Conservation (phyloP, 2,113 vertebrate genomes). For the Saccopteryx leptura region DNA sequence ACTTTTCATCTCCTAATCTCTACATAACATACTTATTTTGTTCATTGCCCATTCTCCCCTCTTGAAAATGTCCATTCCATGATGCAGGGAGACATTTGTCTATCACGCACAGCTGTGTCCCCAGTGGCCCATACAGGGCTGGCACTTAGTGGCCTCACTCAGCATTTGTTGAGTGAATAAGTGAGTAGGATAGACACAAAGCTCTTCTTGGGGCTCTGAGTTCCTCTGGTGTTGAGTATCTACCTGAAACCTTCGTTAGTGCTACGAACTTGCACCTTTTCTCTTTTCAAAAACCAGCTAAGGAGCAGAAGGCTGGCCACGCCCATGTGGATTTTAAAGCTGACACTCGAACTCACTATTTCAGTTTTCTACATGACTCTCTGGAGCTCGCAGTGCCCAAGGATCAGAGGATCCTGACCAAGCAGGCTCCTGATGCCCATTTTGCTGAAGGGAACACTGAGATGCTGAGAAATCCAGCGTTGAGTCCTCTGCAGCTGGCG, state of each 20-base stretch:
- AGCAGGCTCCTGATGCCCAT: background rate
- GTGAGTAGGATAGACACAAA: background rate
- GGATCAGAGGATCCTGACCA: background rate
- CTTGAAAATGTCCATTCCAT: background rate
- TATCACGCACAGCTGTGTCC: background rate
- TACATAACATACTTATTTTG: background rate
- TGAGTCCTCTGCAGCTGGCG: rapidly evolving
- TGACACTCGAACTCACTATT: background rate
- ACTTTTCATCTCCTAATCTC: background rate
- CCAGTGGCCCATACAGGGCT: background rate
- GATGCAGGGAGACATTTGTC: background rate
- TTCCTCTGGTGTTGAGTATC: background rate
- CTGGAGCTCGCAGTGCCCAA: background rate
- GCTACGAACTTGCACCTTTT: background rate
- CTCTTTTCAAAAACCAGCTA: background rate
- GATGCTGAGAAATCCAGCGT: background rate
- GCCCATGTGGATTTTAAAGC: background rate
- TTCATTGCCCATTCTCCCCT: background rate
- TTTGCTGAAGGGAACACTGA: background rate
- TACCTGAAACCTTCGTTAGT: background rate
- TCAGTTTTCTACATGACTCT: background rate
- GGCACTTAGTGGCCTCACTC: background rate
- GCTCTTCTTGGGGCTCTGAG: background rate
- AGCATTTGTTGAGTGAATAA: background rate
- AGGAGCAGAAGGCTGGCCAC: background rate